Percentiles rank a stretch among this genome's conserved stretches.
Conservation (phyloP, 1,140 invertebrate species). For the Pristionchus pacificus region DNA sequence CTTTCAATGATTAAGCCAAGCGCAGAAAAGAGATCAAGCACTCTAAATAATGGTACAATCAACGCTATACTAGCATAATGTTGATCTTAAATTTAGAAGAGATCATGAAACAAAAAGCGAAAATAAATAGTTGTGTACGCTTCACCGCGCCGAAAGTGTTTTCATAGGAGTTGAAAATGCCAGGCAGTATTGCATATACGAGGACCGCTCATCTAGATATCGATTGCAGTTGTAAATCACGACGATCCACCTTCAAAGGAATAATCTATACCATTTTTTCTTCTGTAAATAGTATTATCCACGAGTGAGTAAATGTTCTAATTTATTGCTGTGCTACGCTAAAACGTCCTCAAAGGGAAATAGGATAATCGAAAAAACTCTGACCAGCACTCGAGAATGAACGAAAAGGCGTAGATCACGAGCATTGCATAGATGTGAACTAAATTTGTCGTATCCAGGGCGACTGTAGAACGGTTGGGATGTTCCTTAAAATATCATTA, state of each 20-base stretch:
- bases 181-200: slow-evolving; percentile 40
- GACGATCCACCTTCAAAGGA: slow-evolving; percentile 47
- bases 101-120: too few relatives aligned
- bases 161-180: slow-evolving; percentile 41
- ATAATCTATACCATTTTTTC: too few relatives aligned
- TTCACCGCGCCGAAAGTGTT: slow-evolving; percentile 34
- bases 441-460: slow-evolving; percentile 32
- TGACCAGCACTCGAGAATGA: slow-evolving; percentile 33
- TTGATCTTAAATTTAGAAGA: too few relatives aligned
- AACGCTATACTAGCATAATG: too few relatives aligned
- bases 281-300: too few relatives aligned
- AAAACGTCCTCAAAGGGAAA: too few relatives aligned
- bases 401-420: slow-evolving; percentile 42
- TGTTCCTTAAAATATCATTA: slow-evolving; percentile 22
- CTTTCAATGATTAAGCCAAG: too few relatives aligned
- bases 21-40: too few relatives aligned
- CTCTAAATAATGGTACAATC: too few relatives aligned
- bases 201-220: slow-evolving; percentile 35
- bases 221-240: slow-evolving; percentile 47
- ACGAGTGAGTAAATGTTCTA: too few relatives aligned
- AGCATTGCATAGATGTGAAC: slow-evolving; percentile 25
- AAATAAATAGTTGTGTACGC: not conserved
- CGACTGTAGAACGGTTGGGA: slow-evolving; percentile 42
- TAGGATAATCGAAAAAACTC: slow-evolving; percentile 24
- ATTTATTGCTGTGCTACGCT: too few relatives aligned